Percentiles rank a stretch among this genome's conserved stretches.
Evolutionary conservation across 1,140 invertebrate species (phyloP).

Genomic region (Eumeta japonica): DNA sequence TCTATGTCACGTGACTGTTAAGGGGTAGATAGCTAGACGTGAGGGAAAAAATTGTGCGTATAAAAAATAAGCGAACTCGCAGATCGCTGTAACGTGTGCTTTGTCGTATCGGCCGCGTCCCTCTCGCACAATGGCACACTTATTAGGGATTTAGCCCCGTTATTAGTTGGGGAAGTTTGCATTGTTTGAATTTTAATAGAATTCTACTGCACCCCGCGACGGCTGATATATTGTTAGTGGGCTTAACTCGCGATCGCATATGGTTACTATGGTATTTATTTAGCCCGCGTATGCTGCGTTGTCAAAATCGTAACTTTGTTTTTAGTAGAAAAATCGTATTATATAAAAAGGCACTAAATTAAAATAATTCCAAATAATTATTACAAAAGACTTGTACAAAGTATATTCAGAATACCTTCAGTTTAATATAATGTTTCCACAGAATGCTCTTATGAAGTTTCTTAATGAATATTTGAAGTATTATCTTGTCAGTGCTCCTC

Average conservation of each 20-base stretch:
- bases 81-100: conserved; percentile 55
- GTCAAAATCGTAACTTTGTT: no score
- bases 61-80: conserved; percentile 2
- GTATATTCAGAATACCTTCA: no score
- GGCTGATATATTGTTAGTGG: conserved; percentile 22
- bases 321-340: no score
- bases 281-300: no score
- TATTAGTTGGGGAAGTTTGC: conserved; percentile 52
- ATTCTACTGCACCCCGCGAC: conserved; percentile 39
- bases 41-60: background rate
- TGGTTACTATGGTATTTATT: no score
- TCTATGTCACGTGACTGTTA: background rate
- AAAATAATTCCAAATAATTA: no score
- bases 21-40: background rate
- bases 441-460: no score
- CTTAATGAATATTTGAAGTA: no score
- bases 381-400: conserved; percentile 6
- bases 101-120: conserved; percentile 49
- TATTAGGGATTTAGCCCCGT: conserved; percentile 58
- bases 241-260: conserved; percentile 18
- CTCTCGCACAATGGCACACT: conserved; percentile 56
- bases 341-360: no score
- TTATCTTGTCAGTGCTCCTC: no score
- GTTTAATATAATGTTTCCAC: no score
- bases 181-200: conserved; percentile 57